Evolutionary conservation across 2,113 vertebrate species (phyloP), one percentile per base, ranked within the genome.

Genomic region (Petrocephalus microphthalmus): DNA sequence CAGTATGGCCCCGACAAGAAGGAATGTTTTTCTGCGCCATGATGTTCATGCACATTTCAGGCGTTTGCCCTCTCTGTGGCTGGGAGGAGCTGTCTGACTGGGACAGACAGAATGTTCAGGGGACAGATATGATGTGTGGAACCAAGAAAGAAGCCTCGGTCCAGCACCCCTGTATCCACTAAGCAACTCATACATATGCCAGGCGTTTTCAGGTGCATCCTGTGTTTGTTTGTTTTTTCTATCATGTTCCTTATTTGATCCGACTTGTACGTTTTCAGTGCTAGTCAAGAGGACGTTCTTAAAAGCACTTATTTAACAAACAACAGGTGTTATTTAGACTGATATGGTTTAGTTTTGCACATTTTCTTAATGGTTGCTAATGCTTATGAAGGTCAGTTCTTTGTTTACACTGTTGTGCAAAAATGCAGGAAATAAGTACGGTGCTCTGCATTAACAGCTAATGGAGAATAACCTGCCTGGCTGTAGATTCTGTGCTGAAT

Each of bases 401-500:
- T 87, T 74, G 84, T 86, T 84, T 57, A 89, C 71, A 88, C 71
- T 88, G 49, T 49, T 71, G 71, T 88, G 67, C 67, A 88, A 88
- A 83, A 42, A 54, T 82, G 37, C 74, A 85, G 54, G 42, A 67
- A 64, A 53, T 64, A 89, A 86, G 52, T 45, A 85, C 54, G 90
- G 90, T 91, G 88, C 84, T 91, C 64, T 86, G 85, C 87, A 88
- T 82, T 60, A 52, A 54, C 83, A 90, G 88, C 82, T 85, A 86
- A 86, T 49, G 88, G 57, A 86, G 83, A 86, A 86, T 86, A 71
- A 53, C 49, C 19, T 86, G 33, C 71, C 51, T 37, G 60, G 60
- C 84, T 89, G 84, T 88, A 88, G 83, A 85, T 89, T 71, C 47
- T 88, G 54, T 88, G 74, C 78, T 88, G 57, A 89, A 87, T 78